These are phyloP conservation scores for Heliornis fulica DNA, from an alignment of 2,113 vertebrate genomes.

Conservation along the genomic window DNA sequence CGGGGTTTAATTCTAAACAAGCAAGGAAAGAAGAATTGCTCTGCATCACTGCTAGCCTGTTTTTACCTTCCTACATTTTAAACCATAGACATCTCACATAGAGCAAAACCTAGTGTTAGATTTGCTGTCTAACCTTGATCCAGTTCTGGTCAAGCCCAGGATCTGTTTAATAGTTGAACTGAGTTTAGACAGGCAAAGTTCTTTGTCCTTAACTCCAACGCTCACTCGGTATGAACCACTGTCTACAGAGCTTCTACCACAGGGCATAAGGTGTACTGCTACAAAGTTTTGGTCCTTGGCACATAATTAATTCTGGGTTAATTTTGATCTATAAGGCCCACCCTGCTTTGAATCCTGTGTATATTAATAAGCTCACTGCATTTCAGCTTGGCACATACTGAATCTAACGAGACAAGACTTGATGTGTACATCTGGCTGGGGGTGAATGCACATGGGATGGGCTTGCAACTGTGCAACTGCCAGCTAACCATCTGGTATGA, in stretches of 20 bases:
- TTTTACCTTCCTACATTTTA: neutral
- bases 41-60: neutral
- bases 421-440: slow-evolving; percentile 38
- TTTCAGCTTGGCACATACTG: slow-evolving; percentile 30
- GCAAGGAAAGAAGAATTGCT: neutral
- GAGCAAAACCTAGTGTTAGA: neutral
- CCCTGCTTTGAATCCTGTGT: neutral
- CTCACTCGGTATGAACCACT: neutral
- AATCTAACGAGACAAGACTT: slow-evolving; percentile 32
- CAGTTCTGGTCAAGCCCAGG: neutral
- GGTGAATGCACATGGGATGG: slow-evolving; percentile 39
- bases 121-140: neutral
- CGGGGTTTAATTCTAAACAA: neutral
- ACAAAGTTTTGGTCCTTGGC: neutral
- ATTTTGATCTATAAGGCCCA: neutral
- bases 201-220: neutral
- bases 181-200: neutral
- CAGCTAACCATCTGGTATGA: slow-evolving; percentile 59
- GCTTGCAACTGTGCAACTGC: slow-evolving; percentile 54
- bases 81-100: neutral
- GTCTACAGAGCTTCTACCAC: neutral
- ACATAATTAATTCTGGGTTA: neutral
- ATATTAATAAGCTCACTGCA: slow-evolving; percentile 4
- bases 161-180: neutral
- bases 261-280: neutral